phyloP scores from a whole-genome alignment of 1,140 invertebrate genomes.

The Cotesia chilonis region DNA sequence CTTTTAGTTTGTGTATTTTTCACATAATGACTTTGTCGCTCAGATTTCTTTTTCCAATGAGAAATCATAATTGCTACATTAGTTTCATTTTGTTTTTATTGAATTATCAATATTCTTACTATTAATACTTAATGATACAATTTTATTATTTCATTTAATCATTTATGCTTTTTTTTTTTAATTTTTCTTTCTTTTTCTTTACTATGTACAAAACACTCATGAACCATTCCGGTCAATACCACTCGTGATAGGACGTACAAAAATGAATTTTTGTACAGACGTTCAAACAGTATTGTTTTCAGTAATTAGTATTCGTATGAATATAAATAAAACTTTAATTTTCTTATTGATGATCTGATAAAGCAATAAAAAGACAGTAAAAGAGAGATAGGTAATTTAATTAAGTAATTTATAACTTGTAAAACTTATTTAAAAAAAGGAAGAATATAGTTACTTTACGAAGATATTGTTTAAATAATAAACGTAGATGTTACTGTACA shows the following conservation, averaged over 20 bases:
- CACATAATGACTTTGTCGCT: conserved; percentile 27
- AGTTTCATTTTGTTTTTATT: conserved; percentile 32
- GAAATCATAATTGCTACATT: conserved; percentile 8
- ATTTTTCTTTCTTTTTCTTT: conserved; percentile 25
- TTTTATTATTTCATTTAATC: conserved; percentile 32
- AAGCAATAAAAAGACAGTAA: conserved; percentile 18
- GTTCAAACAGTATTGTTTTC: conserved; percentile 36
- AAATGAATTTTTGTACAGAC: conserved; percentile 44
- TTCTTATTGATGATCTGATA: conserved; percentile 30
- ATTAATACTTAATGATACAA: conserved; percentile 59
- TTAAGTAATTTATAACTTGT: not conserved
- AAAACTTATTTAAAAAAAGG: conserved; percentile 37
- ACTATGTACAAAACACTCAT: conserved; percentile 37
- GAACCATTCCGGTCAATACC: conserved; percentile 41
- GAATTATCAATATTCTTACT: conserved; percentile 41
- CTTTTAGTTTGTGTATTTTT: conserved; percentile 11
- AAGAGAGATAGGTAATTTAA: too few relatives aligned
- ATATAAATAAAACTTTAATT: not conserved
- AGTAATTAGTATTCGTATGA: not conserved
- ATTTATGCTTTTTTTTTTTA: conserved; percentile 23
- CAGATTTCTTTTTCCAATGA: conserved; percentile 28
- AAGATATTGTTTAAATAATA: conserved; percentile 38
- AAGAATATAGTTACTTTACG: conserved; percentile 49
- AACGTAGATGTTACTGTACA: not conserved
- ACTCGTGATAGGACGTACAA: conserved; percentile 46